Evolutionary conservation across 2,888 invertebrate genomes (phyloP), one percentile per base, ranked within the genome.

Genomic region (Pristionchus mayeri): DNA sequence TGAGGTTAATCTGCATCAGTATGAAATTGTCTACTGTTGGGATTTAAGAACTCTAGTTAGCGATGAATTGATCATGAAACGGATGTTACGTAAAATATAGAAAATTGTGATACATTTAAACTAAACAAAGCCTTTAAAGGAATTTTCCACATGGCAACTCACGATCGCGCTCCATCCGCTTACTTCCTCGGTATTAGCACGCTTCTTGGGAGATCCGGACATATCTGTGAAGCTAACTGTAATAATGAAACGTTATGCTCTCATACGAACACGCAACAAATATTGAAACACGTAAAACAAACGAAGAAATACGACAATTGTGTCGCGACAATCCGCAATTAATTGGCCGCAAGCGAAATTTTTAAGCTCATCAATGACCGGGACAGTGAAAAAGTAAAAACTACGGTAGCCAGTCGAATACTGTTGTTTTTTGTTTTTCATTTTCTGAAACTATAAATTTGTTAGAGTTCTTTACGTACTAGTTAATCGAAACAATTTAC

Each of bases 181-280:
- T 40, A 40, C 40, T 16, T 71, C 71, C 71, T 71, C 71, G 37
- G 71, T 24, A 40, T 71, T 71, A 2, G 24, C 71, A 6, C 71
- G 71, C 71, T 71, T 71, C 71, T 71, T 71, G 40, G 71, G 40
- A n/a, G 71, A 44, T 4, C n/a, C 37, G 11, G 71, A 71, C 71
- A 71, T 71, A n/a, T 24, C 24, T 21, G 71, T 30, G 63, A 63
- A 34, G 34, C 34, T n/a, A n/a, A n/a, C n/a, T n/a, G n/a, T n/a
- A 63, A 63, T 6, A 63, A 34, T 13, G 34, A n/a, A 6, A n/a
- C 0, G 37, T n/a, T 24, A 40, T 6, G n/a, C n/a, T n/a, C n/a
- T n/a, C n/a, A n/a, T n/a, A n/a, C n/a, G n/a, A n/a, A n/a, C n/a
- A n/a, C n/a, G n/a, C 67, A 37, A 37, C 3, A 21, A 63, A 9